Evolutionary conservation across 1,140 invertebrate genomes (phyloP).

Genomic region (Heliconius eleuchia): DNA sequence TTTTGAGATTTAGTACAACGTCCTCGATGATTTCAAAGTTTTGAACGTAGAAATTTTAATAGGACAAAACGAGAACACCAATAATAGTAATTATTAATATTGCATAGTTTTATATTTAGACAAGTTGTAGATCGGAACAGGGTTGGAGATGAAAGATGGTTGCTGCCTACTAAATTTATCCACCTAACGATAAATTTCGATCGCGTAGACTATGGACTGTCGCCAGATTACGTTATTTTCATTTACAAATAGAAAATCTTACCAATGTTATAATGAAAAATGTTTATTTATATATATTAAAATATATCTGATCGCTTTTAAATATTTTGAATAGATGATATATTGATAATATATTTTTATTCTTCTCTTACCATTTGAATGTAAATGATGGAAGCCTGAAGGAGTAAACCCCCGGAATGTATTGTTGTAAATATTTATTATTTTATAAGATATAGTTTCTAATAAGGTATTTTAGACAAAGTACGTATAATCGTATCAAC

Average conservation of each 20-base stretch:
- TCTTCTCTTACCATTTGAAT: slow-evolving; percentile 25
- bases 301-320: slow-evolving; percentile 16
- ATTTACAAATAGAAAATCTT: neutral
- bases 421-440: slow-evolving; percentile 63
- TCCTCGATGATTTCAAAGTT: slow-evolving; percentile 71
- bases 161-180: slow-evolving; percentile 16
- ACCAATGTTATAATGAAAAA: slow-evolving; percentile 6
- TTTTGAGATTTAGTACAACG: slow-evolving; percentile 74
- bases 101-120: slow-evolving; percentile 56
- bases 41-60: slow-evolving; percentile 69
- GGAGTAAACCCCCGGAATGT: slow-evolving; percentile 70
- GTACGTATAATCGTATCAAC: slow-evolving; percentile 35
- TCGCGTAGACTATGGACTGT: neutral
- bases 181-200: slow-evolving; percentile 1
- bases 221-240: neutral
- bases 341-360: slow-evolving; percentile 21
- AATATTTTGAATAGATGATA: slow-evolving; percentile 11
- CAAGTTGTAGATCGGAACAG: slow-evolving; percentile 50
- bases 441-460: slow-evolving; percentile 42
- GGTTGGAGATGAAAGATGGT: slow-evolving; percentile 44
- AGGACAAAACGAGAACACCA: slow-evolving; percentile 75
- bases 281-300: slow-evolving; percentile 4
- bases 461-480: slow-evolving; percentile 42
- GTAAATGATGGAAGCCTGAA: slow-evolving; percentile 48
- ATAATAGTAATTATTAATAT: slow-evolving; percentile 62